Evolutionary conservation across 2,797 vertebrate genomes (phyloP), one percentile per base, ranked within the genome.

Genomic region (Hyperoplus lanceolatus): DNA sequence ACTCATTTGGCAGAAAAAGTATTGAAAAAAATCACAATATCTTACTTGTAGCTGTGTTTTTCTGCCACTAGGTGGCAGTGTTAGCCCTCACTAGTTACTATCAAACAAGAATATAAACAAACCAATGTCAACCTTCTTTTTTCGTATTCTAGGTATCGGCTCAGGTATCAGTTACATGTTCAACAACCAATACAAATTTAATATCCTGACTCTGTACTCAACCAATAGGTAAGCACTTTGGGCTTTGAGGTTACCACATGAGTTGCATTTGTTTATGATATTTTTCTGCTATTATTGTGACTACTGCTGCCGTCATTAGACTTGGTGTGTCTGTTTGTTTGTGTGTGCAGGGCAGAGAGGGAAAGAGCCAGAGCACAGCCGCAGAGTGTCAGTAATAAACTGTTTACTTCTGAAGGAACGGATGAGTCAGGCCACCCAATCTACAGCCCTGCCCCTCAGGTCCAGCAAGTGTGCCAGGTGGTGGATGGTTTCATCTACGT

Each of bases 401-500:
- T 99, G 73, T 99, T 99, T 82, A 89, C 90, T 46, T 83, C 90
- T 8, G 95, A 95, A 55, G 93, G 75, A 46, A 87, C 84, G 2
- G 93, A 94, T 67, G 94, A 94, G 1, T 94, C 94, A 4, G 93
- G 91, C 8, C 18, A 8, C 18, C 82, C 82, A 4, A 80, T 93
- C 10, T 97, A 95, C 82, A 94, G 78, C 60, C 95, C 97, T 4
- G 95, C 96, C 67, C 95, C 95, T 66, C 96, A 97, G 84, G 96
- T 99, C 63, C 96, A 96, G 92, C 95, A 96, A 64, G 96, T 97
- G 87, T 99, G 97, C 73, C 93, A 95, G 85, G 94, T 94, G 45
- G 97, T 97, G 59, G 95, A 97, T 75, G 97, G 97, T 45, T 98
- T 98, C 91, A 98, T 99, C 93, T 99, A 98, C 55, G 97, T 98